These are phyloP conservation scores for Urophycis tenuis DNA, from an alignment of 2,797 vertebrate species.

Conservation along the genomic window DNA sequence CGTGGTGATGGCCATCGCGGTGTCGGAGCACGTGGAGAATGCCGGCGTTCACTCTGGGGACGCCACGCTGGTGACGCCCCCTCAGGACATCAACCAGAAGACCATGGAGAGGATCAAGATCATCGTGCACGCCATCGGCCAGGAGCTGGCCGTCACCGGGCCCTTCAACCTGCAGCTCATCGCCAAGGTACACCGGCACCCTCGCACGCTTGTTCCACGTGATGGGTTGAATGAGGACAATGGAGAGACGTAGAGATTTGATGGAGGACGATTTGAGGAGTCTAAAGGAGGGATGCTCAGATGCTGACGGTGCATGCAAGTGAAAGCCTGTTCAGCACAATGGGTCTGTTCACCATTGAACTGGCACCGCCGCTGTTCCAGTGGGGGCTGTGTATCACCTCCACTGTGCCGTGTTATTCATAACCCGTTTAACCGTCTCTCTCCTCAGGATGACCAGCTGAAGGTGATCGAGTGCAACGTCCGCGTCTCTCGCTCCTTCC, in stretches of 20 bases:
- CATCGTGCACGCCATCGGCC: conserved; percentile 88
- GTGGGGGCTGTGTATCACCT: background rate
- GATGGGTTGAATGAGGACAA: background rate
- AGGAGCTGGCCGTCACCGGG: conserved; percentile 93
- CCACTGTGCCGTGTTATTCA: too few relatives aligned
- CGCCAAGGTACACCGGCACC: conserved; percentile 82
- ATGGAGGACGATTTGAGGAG: background rate
- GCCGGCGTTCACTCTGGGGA: conserved; percentile 96
- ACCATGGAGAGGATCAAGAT: conserved; percentile 91
- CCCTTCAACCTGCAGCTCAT: conserved; percentile 99
- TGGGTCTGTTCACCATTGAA: background rate
- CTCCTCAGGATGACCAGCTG: conserved; percentile 83
- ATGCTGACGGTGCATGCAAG: background rate
- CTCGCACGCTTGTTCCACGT: too few relatives aligned
- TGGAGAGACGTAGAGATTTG: background rate
- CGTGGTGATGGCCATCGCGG: conserved; percentile 81
- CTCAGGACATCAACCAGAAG: conserved; percentile 93
- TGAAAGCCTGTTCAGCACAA: background rate
- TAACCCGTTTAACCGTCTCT: too few relatives aligned
- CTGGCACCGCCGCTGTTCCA: background rate
- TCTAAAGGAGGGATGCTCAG: background rate
- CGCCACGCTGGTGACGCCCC: conserved; percentile 89
- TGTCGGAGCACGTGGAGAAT: conserved; percentile 95
- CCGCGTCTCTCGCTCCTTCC: conserved; percentile 93
- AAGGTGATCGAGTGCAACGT: conserved; percentile 99